Percentiles rank a stretch among this genome's conserved stretches.
Conservation (phyloP, 2,113 vertebrate species). For the Ptilonorhynchus violaceus region DNA sequence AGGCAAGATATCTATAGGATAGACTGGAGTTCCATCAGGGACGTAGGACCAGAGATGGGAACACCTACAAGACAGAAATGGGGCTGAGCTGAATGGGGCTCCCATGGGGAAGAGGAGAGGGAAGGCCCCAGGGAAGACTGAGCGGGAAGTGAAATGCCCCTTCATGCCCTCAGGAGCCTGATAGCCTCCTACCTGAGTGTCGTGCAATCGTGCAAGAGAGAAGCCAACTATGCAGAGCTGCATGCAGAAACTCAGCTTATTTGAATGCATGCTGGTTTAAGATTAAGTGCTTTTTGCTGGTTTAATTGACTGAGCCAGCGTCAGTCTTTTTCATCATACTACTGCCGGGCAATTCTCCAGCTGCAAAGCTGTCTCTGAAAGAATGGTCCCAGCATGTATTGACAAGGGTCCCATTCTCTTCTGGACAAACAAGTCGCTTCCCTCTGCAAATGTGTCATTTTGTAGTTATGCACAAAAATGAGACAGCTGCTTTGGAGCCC, state of each 20-base stretch:
- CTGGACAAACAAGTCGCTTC: neutral
- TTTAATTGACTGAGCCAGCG: neutral
- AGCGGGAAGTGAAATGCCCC: neutral
- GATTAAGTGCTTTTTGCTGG: neutral
- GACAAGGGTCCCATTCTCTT: neutral
- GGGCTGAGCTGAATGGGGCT: neutral
- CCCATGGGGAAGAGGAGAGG: neutral
- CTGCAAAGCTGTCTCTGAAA: constrained; percentile 23
- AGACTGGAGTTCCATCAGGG: neutral
- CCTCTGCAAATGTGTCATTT: neutral
- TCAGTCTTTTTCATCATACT: neutral
- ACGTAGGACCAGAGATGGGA: neutral
- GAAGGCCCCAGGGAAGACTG: neutral
- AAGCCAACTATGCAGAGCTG: neutral
- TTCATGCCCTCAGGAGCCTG: neutral
- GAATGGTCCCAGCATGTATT: neutral
- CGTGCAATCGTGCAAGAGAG: neutral
- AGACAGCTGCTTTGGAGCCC: neutral
- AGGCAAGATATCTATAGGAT: neutral
- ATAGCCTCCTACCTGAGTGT: neutral
- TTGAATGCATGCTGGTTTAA: neutral
- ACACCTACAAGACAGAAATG: neutral
- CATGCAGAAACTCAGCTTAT: neutral
- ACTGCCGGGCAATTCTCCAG: constrained; percentile 8
- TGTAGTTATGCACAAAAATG: neutral